phyloP scores from a whole-genome alignment of 2,113 vertebrate genomes.

The Clinocottus analis region DNA sequence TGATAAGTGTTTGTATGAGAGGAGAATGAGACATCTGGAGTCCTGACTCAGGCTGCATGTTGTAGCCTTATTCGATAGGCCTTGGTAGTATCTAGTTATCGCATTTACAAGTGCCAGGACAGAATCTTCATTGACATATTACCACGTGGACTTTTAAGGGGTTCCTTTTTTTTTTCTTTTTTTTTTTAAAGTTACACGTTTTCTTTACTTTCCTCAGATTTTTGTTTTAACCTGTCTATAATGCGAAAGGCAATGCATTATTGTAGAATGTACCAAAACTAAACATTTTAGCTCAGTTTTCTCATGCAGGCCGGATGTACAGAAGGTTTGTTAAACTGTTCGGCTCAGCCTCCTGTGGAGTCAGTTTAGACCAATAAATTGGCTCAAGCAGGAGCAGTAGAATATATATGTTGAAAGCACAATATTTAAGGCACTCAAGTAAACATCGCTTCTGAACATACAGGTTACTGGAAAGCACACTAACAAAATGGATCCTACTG shows the following conservation, averaged over 20 bases:
- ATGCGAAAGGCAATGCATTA: slow-evolving; percentile 68
- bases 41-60: slow-evolving; percentile 73
- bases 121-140: slow-evolving; percentile 71
- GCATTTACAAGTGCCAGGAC: slow-evolving; percentile 80
- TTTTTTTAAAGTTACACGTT: slow-evolving; percentile 36
- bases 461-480: slow-evolving; percentile 76
- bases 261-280: slow-evolving; percentile 79
- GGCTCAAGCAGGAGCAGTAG: slow-evolving; percentile 46
- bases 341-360: slow-evolving; percentile 43
- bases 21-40: slow-evolving; percentile 53
- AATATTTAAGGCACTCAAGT: slow-evolving; percentile 72
- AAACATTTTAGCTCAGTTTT: slow-evolving; percentile 61
- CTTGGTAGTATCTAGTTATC: slow-evolving; percentile 78
- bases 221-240: slow-evolving; percentile 58
- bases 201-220: slow-evolving; percentile 56
- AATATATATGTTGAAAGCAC: slow-evolving; percentile 74
- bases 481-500: slow-evolving; percentile 54
- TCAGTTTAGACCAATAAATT: slow-evolving; percentile 44
- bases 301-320: slow-evolving; percentile 39
- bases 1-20: slow-evolving; percentile 37
- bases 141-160: slow-evolving; percentile 63
- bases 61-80: slow-evolving; percentile 71
- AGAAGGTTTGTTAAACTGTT: slow-evolving; percentile 45
- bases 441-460: slow-evolving; percentile 47
- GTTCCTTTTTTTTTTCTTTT: slow-evolving; percentile 21